Conservation (phyloP, 2,888 invertebrate genomes). For the Campoletis raptor region DNA sequence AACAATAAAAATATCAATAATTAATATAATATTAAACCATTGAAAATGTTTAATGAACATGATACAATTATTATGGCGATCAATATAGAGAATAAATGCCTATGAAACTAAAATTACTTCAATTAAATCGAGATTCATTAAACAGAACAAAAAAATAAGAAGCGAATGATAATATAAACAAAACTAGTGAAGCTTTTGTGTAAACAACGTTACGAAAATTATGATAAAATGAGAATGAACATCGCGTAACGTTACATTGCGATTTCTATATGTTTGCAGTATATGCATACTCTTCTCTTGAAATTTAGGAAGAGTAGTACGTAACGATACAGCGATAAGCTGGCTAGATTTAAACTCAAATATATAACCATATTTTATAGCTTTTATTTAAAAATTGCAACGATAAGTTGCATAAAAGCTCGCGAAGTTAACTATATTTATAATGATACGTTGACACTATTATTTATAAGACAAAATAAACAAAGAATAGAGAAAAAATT, state of each 20-base stretch:
- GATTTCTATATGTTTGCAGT: conserved; percentile 13
- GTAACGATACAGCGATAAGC: conserved; percentile 46
- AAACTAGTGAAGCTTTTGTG: conserved; percentile 54
- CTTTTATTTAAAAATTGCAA: conserved; percentile 78
- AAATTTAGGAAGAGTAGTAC: conserved; percentile 49
- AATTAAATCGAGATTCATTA: conserved; percentile 48
- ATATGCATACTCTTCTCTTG: conserved; percentile 35
- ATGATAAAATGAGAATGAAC: conserved; percentile 25
- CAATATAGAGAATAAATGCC: conserved; percentile 59
- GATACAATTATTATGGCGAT: conserved; percentile 72
- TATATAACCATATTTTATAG: conserved; percentile 81
- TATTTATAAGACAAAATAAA: conserved; percentile 73
- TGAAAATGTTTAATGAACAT: conserved; percentile 61
- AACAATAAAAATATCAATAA: conserved; percentile 52
- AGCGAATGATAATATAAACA: conserved; percentile 53
- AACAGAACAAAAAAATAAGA: conserved; percentile 14
- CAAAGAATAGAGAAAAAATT: conserved; percentile 59
- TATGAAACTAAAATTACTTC: conserved; percentile 55
- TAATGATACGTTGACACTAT: conserved; percentile 81
- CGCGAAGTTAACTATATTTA: conserved; percentile 83
- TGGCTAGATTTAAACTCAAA: conserved; percentile 69
- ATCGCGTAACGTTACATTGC: conserved; percentile 47
- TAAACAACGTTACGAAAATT: conserved; percentile 52
- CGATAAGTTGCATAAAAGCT: conserved; percentile 58
- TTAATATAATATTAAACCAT: neutral